A percentile compares a stretch with the other conserved stretches of the same genome.
These are phyloP conservation scores for Andrena bicolor DNA, from an alignment of 2,888 invertebrate species.

Conservation along the genomic window DNA sequence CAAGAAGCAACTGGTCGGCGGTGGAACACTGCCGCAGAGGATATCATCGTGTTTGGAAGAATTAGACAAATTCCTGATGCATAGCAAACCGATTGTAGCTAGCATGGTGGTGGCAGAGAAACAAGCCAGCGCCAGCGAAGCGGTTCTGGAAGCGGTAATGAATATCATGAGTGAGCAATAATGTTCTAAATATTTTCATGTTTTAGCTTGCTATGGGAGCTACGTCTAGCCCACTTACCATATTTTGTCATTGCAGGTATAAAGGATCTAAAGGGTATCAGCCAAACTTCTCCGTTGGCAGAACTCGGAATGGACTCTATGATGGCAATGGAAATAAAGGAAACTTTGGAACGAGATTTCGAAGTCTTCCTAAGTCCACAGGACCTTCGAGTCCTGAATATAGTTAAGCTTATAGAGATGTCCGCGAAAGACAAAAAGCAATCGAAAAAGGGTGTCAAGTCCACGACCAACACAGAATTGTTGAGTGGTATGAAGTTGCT, in stretches of 20 bases:
- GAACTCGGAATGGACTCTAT: slow-evolving; percentile 98
- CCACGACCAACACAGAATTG: neutral
- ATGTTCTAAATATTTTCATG: neutral
- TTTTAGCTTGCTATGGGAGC: neutral
- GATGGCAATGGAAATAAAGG: slow-evolving; percentile 98
- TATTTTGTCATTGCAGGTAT: slow-evolving; percentile 75
- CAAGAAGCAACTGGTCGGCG: slow-evolving; percentile 89
- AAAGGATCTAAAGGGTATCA: slow-evolving; percentile 87
- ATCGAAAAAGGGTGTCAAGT: neutral
- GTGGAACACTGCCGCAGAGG: slow-evolving; percentile 94
- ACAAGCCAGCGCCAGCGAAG: slow-evolving; percentile 87
- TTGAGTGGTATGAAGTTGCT: slow-evolving; percentile 35
- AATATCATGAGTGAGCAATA: slow-evolving; percentile 85
- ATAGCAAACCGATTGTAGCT: slow-evolving; percentile 88
- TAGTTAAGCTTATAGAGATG: slow-evolving; percentile 87
- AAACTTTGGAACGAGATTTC: slow-evolving; percentile 95
- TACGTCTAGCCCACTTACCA: neutral
- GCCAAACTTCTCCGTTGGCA: slow-evolving; percentile 91
- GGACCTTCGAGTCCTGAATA: slow-evolving; percentile 93
- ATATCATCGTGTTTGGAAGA: slow-evolving; percentile 93
- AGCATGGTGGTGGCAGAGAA: slow-evolving; percentile 96
- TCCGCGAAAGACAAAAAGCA: slow-evolving; percentile 55
- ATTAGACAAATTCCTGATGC: slow-evolving; percentile 91
- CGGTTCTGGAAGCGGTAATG: slow-evolving; percentile 91
- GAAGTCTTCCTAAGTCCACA: slow-evolving; percentile 94